Percentiles rank a stretch among this genome's conserved stretches.
Conservation (phyloP, 2,888 invertebrate species). For the Tetranychus truncatus region DNA sequence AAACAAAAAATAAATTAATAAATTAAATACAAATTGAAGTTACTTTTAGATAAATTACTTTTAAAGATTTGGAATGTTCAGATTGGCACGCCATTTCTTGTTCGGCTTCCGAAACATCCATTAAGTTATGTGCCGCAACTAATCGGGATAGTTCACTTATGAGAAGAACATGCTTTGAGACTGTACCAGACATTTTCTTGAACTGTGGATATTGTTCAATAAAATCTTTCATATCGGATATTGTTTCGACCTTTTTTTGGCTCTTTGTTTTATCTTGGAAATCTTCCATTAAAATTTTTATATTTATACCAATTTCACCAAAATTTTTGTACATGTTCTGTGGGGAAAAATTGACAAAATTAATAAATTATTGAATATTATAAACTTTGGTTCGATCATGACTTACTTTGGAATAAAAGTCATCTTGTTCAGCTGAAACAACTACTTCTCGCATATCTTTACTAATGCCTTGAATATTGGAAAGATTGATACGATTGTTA, state of each 20-base stretch:
- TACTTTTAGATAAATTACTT: constrained; percentile 34
- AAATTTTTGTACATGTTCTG: constrained; percentile 87
- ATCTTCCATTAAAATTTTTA: constrained; percentile 89
- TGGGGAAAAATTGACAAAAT: constrained; percentile 28
- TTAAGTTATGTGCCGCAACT: constrained; percentile 54
- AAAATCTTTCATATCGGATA: constrained; percentile 95
- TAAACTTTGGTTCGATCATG: too few species aligned
- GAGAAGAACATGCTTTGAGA: constrained; percentile 89
- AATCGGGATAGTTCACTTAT: constrained; percentile 80
- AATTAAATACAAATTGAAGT: too few species aligned
- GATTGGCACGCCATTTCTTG: constrained; percentile 67
- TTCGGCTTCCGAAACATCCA: constrained; percentile 80
- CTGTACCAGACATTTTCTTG: constrained; percentile 86
- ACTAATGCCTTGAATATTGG: constrained; percentile 59
- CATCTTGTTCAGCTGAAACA: constrained; percentile 81
- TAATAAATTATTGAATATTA: constrained; percentile 17
- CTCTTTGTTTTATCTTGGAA: constrained; percentile 87
- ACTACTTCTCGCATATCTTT: constrained; percentile 84
- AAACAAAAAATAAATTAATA: constrained; percentile 21
- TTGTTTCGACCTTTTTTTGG: constrained; percentile 91
- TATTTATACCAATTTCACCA: constrained; percentile 93
- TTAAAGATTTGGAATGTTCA: constrained; percentile 41
- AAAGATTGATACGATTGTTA: constrained; percentile 80
- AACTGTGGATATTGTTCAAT: constrained; percentile 96
- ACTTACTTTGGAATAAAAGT: constrained; percentile 73